Evolutionary conservation across 1,140 invertebrate species (phyloP), one percentile per base, ranked within the genome.

Genomic region (Laupala kohalensis): DNA sequence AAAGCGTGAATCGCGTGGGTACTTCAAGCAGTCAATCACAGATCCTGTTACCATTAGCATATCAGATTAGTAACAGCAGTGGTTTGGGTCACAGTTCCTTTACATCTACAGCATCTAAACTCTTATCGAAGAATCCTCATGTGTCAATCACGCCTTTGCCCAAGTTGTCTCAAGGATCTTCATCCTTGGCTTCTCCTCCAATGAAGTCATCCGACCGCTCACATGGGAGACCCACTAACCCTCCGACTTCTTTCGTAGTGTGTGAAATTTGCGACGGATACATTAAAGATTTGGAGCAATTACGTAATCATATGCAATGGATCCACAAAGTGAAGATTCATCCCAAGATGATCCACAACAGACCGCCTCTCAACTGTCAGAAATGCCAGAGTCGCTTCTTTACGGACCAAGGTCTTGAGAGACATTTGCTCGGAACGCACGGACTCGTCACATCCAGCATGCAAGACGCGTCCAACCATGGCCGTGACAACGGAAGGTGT

Each of bases 261-360:
- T 96, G 94, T 81, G 94, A 96, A 84, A 96, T 96, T 75, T 96
- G 94, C 81, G 94, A 96, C 80, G 93, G 93, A 63, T 96, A 95
- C 77, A 95, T 96, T 71, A 96, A 87, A 85, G 94, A 96, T 82
- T 84, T 96, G 76, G 94, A 96, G 77, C 93, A 95, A 81, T 82
- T 96, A 63, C 83, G 93, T 74, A 95, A 94, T 81, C 94, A 96
- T 78, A 96, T 96, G 94, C 92, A 95, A 77, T 95, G 93, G 92
- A 95, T 95, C 78, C 94, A 96, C 79, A 95, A 96, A 87, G 93
- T 96, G 69, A 96, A 96, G 83, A 96, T 96, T 77, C 94, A 96
- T 84, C 94, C 93, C 73, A 96, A 96, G 82, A 96, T 96, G 94
- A 94, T 96, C 73, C 93, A 95, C 78, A 95, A 94, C 81, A 84